phyloP scores from a whole-genome alignment of 1,140 invertebrate species.

The Vollenhovia emeryi region DNA sequence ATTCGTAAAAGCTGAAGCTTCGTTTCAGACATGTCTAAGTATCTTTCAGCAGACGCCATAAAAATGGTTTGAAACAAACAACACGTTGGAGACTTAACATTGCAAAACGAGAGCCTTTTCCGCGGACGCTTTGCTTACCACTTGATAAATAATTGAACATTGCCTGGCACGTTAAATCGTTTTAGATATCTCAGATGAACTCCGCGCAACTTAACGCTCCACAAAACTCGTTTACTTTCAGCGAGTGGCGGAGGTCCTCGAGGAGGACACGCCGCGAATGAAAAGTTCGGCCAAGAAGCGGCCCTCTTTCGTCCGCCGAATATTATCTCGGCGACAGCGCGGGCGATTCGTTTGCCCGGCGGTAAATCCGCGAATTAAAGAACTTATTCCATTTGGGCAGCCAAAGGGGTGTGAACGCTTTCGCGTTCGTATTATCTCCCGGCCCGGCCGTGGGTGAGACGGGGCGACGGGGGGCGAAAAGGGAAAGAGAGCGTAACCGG shows the following conservation, averaged over 20 bases:
- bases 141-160: not conserved
- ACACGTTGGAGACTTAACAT: not conserved
- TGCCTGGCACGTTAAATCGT: not conserved
- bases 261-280: conserved; percentile 37
- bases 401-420: conserved; percentile 86
- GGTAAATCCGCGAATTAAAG: conserved; percentile 86
- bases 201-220: not conserved
- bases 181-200: not conserved
- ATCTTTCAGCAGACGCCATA: not conserved
- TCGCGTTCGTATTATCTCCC: conserved; percentile 84
- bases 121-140: not conserved
- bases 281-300: conserved; percentile 62
- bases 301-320: conserved; percentile 53
- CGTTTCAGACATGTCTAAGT: conserved; percentile 1
- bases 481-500: conserved; percentile 41
- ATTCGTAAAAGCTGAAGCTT: not conserved
- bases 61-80: not conserved
- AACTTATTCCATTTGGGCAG: conserved; percentile 86
- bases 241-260: not conserved
- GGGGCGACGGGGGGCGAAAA: conserved; percentile 65
- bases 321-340: conserved; percentile 75
- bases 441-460: conserved; percentile 67
- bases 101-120: not conserved
- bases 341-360: conserved; percentile 73
- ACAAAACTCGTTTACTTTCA: conserved; percentile 21